phyloP scores from a whole-genome alignment of 2,888 invertebrate genomes.

The Sphaeridia pumilis region DNA sequence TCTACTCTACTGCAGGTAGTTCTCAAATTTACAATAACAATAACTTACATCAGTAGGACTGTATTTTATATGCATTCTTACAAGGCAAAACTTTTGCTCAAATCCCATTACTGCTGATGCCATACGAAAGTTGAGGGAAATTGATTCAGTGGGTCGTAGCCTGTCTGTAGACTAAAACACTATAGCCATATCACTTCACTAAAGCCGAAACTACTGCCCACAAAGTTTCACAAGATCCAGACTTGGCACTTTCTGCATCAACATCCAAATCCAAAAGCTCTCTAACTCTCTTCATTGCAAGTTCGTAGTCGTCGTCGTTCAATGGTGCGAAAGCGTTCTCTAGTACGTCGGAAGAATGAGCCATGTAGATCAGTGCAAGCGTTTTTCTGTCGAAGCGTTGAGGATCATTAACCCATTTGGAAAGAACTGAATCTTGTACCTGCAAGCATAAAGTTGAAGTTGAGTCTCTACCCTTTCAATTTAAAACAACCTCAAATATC shows the following conservation, averaged over 20 bases:
- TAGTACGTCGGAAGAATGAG: slow-evolving; percentile 95
- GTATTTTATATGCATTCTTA: too few species aligned
- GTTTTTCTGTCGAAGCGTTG: slow-evolving; percentile 94
- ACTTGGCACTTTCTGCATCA: slow-evolving; percentile 87
- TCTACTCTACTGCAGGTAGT: too few species aligned
- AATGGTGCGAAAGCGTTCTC: slow-evolving; percentile 99
- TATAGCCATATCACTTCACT: slow-evolving; percentile 76
- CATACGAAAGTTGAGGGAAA: too few species aligned
- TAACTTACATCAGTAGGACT: too few species aligned
- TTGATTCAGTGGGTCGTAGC: too few species aligned
- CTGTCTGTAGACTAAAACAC: too few species aligned
- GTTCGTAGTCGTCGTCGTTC: slow-evolving; percentile 92
- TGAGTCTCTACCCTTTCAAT: not conserved
- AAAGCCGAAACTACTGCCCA: slow-evolving; percentile 99
- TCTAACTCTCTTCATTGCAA: slow-evolving; percentile 94
- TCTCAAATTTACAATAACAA: too few species aligned
- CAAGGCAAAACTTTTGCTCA: too few species aligned
- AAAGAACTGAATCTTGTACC: slow-evolving; percentile 94
- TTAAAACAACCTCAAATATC: not conserved
- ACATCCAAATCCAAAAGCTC: slow-evolving; percentile 92
- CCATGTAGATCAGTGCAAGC: slow-evolving; percentile 83
- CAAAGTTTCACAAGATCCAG: slow-evolving; percentile 82
- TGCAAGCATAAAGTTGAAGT: slow-evolving; percentile 39
- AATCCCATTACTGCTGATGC: too few species aligned
- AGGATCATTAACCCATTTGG: slow-evolving; percentile 93